Evolutionary conservation across 2,113 vertebrate species (phyloP), one percentile per base, ranked within the genome.

Genomic region (Apeltes quadracus): DNA sequence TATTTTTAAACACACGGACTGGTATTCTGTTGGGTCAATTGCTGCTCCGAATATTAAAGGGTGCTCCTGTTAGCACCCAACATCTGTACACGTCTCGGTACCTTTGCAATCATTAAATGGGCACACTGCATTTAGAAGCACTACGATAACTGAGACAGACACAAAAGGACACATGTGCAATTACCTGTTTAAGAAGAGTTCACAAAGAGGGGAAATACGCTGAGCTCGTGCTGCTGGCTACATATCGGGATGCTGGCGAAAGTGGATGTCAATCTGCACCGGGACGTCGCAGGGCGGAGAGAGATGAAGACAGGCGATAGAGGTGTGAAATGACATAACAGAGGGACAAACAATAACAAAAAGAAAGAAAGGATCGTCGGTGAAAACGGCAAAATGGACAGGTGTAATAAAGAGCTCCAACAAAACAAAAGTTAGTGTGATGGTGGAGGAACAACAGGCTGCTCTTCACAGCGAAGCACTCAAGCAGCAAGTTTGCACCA

Each of bases 181-280:
- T 93, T 90, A 91, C 89, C 91, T 91, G 84, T 87, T 91, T 79
- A 61, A 90, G 87, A 78, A 57, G 48, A 44, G 70, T 74, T 81
- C 59, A 81, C 75, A 88, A 75, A 25, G 3, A 32, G 76, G 73
- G 69, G 16, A 70, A 69, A 51, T 57, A 72, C 2, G 46, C 67
- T 68, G 69, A 79, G 83, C 64, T 71, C 74, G 25, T 50, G 65
- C 83, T 76, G 87, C 57, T 55, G 74, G 84, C 89, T 91, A 92
- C 89, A 92, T 92, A 70, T 75, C 88, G 83, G 72, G 75, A 65
- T 64, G 75, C 64, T 78, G 79, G 61, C 53, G 64, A 75, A 50
- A 74, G 59, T 51, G 43, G 80, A 65, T 25, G 44, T 41, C 18
- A 83, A 79, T 69, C 72, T 83, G 70, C 53, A 61, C 25, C 36